Evolutionary conservation across 2,113 vertebrate genomes (phyloP).

Genomic region (Pteronura brasiliensis): DNA sequence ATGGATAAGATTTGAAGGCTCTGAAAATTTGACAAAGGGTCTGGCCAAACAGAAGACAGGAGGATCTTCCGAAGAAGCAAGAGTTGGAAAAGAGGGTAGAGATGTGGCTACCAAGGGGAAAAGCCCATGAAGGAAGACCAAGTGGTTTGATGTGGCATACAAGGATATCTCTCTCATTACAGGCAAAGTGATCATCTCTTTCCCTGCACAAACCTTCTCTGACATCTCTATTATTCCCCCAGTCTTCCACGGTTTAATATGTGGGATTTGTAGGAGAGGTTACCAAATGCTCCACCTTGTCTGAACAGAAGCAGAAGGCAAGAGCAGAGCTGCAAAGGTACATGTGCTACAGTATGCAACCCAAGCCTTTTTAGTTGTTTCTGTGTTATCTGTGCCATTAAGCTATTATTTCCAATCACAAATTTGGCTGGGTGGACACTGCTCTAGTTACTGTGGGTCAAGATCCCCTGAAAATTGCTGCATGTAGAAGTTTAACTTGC

Average conservation of each 20-base stretch:
- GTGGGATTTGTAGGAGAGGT: background rate
- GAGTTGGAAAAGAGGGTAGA: background rate
- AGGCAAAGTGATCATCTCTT: background rate
- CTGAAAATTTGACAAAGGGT: background rate
- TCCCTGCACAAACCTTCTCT: background rate
- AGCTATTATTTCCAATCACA: background rate
- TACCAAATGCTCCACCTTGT: background rate
- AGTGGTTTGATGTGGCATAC: background rate
- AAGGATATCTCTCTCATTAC: background rate
- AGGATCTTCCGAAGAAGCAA: background rate
- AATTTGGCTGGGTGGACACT: background rate
- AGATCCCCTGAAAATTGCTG: background rate
- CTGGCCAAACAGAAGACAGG: background rate
- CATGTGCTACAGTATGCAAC: background rate
- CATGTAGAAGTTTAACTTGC: background rate
- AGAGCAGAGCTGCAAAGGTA: background rate
- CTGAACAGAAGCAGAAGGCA: background rate
- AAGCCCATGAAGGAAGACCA: background rate
- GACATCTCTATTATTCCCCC: background rate
- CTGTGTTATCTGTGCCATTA: background rate
- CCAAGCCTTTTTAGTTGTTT: background rate
- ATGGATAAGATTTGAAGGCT: background rate
- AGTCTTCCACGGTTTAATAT: background rate
- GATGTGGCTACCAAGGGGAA: background rate
- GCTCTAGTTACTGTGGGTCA: background rate